Base-by-base conservation (phyloP, 2,113 vertebrate species). In the Aspidoscelis tigris region DNA sequence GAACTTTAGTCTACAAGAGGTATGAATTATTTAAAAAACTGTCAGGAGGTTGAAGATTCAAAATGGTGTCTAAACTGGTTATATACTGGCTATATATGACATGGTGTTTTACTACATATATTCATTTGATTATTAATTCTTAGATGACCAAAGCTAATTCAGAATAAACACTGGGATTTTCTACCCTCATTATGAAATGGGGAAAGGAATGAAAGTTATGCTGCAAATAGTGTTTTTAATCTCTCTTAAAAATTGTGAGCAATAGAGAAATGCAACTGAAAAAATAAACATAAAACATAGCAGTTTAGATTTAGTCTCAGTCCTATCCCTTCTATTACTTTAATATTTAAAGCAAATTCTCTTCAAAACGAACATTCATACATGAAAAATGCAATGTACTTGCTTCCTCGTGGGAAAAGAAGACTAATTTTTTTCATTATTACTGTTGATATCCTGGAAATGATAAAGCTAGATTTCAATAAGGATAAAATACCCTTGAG, bases 401-500 rank as follows among this genome's bases (percentile, higher is more conserved):
- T 83, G 55, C 22, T 7, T 69, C 43, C 26, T 47, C 43, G 55
- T 74, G 71, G 33, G 10, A 6, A 55, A 43, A 55, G 50, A 10
- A 58, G 47, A 33, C 39, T 58, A 69, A 3, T 43, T 80, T 41
- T 43, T n/a, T 80, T 69, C 61, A 55, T 75, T 58, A 80, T 75
- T 68, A 68, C 33, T 74, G 78, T 44, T 80, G 33, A 58, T 82
- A 66, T 65, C 65, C 1, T 33, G 43, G 53, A 53, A 64, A 41
- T 1, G 3, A 41, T 82, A 72, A 82, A 78, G 43, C 78, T 65
- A 78, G 20, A 11, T 66, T 73, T 82, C 33, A 55, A 16, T 66
- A 53, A 43, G 53, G 66, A 86, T 50, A 72, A 82, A 81, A 71
- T 47, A 39, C 64, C 20, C 24, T 18, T 12, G 26, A 86, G 55